Evolutionary conservation across 2,888 invertebrate genomes (phyloP), one percentile per base, ranked within the genome.

Genomic region (Ichneumoninae sp.): DNA sequence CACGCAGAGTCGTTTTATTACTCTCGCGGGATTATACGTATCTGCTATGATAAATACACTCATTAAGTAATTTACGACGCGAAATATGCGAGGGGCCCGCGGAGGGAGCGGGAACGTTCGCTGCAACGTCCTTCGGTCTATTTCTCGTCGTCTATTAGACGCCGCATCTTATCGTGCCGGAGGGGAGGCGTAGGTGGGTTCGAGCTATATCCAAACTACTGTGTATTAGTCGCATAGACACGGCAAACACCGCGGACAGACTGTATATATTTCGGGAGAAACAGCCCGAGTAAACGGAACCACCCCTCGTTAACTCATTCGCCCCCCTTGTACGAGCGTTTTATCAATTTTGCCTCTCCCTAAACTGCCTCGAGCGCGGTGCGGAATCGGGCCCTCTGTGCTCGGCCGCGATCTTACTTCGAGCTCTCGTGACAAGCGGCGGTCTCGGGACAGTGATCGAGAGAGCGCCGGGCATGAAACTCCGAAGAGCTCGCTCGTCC

Each of bases 391-490:
- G 66, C 13, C 50, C 22, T 16, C n/a, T 77, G 77, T 40, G 74
- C 72, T 30, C 47, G 52, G 74, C 50, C 50, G 50, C 74, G 81
- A 84, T 75, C 70, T 78, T 57, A 77, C 40, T 60, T 13, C 26
- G 70, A 87, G 87, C 85, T 89, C 84, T 87, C 89, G 88, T 89
- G 91, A 89, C 90, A 88, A 88, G 90, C 88, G 89, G 85, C 89
- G 87, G 86, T 87, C 87, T 87, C 30, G 50, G 87, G 91, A 91
- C 91, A 91, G 91, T 91, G 92, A 92, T 91, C 87, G 91, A 91
- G 89, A 90, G 90, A 90, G 90, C 89, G 36, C 44, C 76, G 16
- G 33, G 40, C 40, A 52, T 44, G 57, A 50, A 81, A 74, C 69
- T 77, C 69, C 26, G 60, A 57, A 66, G 52, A 69, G 66, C 60